Evolutionary conservation across 2,797 vertebrate genomes (phyloP).

Genomic region (Sebastes vulpes): DNA sequence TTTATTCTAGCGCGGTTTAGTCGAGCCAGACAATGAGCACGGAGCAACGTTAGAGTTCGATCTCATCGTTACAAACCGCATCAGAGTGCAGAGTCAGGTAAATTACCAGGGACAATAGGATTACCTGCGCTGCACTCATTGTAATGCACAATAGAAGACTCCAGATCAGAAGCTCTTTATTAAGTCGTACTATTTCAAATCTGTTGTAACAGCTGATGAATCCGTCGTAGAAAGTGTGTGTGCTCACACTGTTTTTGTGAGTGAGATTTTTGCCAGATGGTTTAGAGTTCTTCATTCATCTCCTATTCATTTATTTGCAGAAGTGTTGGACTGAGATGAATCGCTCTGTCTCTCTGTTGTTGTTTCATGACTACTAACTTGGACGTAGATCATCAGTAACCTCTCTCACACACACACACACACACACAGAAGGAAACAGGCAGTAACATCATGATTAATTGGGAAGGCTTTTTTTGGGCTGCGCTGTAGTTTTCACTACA

Average conservation of each 20-base stretch:
- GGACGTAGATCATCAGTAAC: constrained; percentile 46
- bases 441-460: constrained; percentile 46
- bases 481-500: constrained; percentile 34
- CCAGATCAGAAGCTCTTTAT: constrained; percentile 20
- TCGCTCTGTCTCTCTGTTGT: constrained; percentile 13
- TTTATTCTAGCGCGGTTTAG: constrained; percentile 24
- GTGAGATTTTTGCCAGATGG: not conserved
- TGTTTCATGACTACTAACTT: constrained; percentile 36
- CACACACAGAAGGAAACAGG: constrained; percentile 1
- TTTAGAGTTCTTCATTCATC: constrained; percentile 13
- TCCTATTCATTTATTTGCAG: constrained; percentile 17
- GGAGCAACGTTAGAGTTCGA: constrained; percentile 19
- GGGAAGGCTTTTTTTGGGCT: constrained; percentile 23
- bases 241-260: not conserved
- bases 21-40: constrained; percentile 17
- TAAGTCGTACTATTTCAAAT: constrained; percentile 13
- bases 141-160: constrained; percentile 11
- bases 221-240: not conserved
- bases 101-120: constrained; percentile 38
- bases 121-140: constrained; percentile 22
- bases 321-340: constrained; percentile 40
- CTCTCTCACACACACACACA: not conserved
- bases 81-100: constrained; percentile 39
- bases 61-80: constrained; percentile 33
- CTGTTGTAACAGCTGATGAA: constrained; percentile 4